A percentile compares a stretch with the other conserved stretches of the same genome.
phyloP scores from a whole-genome alignment of 2,797 vertebrate genomes.

The Nannoperca obscura region DNA sequence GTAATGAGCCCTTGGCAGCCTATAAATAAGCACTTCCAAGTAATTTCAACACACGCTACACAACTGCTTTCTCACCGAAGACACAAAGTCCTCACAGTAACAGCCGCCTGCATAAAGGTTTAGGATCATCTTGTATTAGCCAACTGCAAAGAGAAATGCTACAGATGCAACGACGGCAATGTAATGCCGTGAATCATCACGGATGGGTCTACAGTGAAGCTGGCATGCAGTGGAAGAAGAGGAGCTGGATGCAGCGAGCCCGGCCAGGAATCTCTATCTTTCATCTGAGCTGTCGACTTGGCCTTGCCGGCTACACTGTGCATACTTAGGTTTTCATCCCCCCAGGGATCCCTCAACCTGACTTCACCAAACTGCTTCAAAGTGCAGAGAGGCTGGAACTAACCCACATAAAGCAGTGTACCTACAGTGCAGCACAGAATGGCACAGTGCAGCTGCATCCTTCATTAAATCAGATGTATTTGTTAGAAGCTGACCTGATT shows the following conservation, averaged over 20 bases:
- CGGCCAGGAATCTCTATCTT: constrained; percentile 43
- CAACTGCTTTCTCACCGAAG: constrained; percentile 44
- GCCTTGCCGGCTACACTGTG: constrained; percentile 52
- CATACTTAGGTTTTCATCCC: constrained; percentile 61
- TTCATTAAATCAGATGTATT: constrained; percentile 71
- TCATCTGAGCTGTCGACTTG: constrained; percentile 51
- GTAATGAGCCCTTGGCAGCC: constrained; percentile 53
- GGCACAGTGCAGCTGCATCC: constrained; percentile 63
- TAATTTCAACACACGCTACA: constrained; percentile 47
- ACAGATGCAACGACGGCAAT: constrained; percentile 46
- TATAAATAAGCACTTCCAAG: constrained; percentile 68
- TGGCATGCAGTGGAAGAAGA: constrained; percentile 31
- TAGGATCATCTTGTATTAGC: constrained; percentile 41
- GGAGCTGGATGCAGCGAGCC: constrained; percentile 10
- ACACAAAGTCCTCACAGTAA: constrained; percentile 44
- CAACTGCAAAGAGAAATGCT: constrained; percentile 27
- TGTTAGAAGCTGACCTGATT: constrained; percentile 79
- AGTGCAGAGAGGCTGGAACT: constrained; percentile 69
- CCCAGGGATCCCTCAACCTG: constrained; percentile 70
- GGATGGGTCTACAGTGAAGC: constrained; percentile 29
- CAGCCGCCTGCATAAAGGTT: constrained; percentile 3
- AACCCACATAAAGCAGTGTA: constrained; percentile 77
- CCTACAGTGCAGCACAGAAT: constrained; percentile 54
- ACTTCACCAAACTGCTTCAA: constrained; percentile 79
- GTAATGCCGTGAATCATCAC: constrained; percentile 56